A percentile compares a stretch with the other conserved stretches of the same genome.
phyloP scores from a whole-genome alignment of 2,888 invertebrate genomes.

The Slavum lentiscoides region DNA sequence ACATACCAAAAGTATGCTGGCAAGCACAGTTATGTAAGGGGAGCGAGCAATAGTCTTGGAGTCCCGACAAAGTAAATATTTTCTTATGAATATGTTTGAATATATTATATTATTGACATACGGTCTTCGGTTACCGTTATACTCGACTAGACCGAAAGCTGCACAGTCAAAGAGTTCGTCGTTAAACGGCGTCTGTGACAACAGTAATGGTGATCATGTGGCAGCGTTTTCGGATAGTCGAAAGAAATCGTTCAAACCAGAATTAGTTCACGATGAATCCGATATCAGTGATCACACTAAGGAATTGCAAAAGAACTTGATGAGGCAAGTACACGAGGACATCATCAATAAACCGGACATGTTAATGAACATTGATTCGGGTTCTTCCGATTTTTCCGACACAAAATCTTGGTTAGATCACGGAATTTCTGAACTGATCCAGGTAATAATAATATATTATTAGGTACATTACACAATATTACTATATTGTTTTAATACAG shows the following conservation, averaged over 20 bases:
- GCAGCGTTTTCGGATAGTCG: neutral
- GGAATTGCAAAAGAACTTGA: constrained; percentile 15
- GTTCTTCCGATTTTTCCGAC: neutral
- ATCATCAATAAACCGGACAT: constrained; percentile 22
- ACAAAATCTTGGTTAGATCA: neutral
- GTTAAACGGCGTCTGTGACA: neutral
- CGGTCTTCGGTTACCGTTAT: neutral
- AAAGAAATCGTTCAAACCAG: neutral
- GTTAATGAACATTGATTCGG: neutral
- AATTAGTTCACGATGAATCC: neutral
- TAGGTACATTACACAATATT: neutral
- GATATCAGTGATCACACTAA: constrained; percentile 29
- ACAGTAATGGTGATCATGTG: neutral
- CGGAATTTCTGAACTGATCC: neutral
- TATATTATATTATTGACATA: neutral
- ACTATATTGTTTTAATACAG: neutral
- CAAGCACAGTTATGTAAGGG: neutral
- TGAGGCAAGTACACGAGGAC: constrained; percentile 21
- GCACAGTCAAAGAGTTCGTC: neutral
- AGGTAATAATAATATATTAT: no score
- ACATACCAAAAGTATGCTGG: constrained; percentile 25
- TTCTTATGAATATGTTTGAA: neutral
- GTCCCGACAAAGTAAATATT: neutral
- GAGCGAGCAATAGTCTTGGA: neutral
- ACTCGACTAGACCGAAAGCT: neutral